Conservation (phyloP, 2,888 invertebrate species). For the Meandrusa payeni region DNA sequence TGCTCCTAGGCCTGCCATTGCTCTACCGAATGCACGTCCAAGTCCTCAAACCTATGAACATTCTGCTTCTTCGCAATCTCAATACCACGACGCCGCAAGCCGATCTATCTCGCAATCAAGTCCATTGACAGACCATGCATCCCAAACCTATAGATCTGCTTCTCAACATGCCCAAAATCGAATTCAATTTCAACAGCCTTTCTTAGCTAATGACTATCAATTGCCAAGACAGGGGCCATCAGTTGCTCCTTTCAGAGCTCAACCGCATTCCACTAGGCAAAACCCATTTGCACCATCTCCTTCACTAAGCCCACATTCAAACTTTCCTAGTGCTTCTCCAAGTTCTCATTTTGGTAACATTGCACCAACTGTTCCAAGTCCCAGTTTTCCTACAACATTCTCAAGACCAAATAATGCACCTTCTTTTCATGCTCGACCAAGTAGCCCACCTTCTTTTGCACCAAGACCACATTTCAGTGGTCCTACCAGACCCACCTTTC, state of each 20-base stretch:
- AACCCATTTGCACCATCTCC: slow-evolving; percentile 57
- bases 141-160: slow-evolving; percentile 49
- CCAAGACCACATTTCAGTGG: slow-evolving; percentile 61
- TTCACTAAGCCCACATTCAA: slow-evolving; percentile 45
- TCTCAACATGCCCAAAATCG: slow-evolving; percentile 64
- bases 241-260: slow-evolving; percentile 59
- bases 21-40: slow-evolving; percentile 64
- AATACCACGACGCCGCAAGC: slow-evolving; percentile 37
- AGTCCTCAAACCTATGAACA: slow-evolving; percentile 49
- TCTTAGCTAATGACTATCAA: slow-evolving; percentile 64
- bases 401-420: slow-evolving; percentile 55
- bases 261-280: slow-evolving; percentile 48
- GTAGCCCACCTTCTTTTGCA: slow-evolving; percentile 49
- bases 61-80: slow-evolving; percentile 51
- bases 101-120: slow-evolving; percentile 39
- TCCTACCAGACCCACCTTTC: slow-evolving; percentile 64
- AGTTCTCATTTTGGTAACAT: slow-evolving; percentile 49
- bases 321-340: slow-evolving; percentile 53
- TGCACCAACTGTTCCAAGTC: slow-evolving; percentile 54
- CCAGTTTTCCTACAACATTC: slow-evolving; percentile 53
- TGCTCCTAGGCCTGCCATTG: slow-evolving; percentile 83
- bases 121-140: slow-evolving; percentile 35
- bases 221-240: slow-evolving; percentile 68
- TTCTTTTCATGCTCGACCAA: slow-evolving; percentile 55
- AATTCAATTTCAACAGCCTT: slow-evolving; percentile 71